Base-by-base conservation (phyloP, 2,888 invertebrate genomes). In the Anodontia alba region DNA sequence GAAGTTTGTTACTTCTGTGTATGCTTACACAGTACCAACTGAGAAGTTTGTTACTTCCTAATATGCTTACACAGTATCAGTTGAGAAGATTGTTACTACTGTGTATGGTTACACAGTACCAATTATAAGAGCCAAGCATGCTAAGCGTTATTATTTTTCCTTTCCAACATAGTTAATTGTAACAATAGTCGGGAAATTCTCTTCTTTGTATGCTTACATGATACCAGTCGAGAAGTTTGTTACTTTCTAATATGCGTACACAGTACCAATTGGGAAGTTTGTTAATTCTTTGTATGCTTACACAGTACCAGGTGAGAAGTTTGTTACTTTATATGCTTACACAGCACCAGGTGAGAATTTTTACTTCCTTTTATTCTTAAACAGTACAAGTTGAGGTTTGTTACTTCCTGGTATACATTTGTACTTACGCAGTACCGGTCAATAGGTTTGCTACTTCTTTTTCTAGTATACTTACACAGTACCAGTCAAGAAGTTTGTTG, bases 391-490 rank as follows among this genome's bases (percentile, higher is more conserved):
- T 69, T 43, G 1, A 69, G 17, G 26, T 69, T 43, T 42, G 10
- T 69, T 69, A 8, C 69, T 43, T 2, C 69, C 69, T 1, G 38
- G 69, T 23, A 69, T n/a, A n/a, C n/a, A n/a, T n/a, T n/a, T n/a
- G n/a, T 42, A n/a, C n/a, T n/a, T n/a, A n/a, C n/a, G n/a, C n/a
- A n/a, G n/a, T n/a, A n/a, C n/a, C n/a, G n/a, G n/a, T n/a, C n/a
- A n/a, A n/a, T n/a, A n/a, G n/a, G n/a, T n/a, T n/a, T n/a, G n/a
- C n/a, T n/a, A n/a, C n/a, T n/a, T n/a, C n/a, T n/a, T n/a, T n/a
- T n/a, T n/a, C n/a, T n/a, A 38, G 8, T 26, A 29, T 33, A 69
- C 69, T 69, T 23, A 69, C 69, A 43, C 69, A 69, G n/a, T 69
- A 69, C 43, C 42, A 42, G 69, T 69, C 69, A 1, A 69, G 17